Percentiles rank a stretch among this genome's conserved stretches.
These are phyloP conservation scores for Heliconius sara DNA, from an alignment of 2,888 invertebrate species.

Conservation along the genomic window DNA sequence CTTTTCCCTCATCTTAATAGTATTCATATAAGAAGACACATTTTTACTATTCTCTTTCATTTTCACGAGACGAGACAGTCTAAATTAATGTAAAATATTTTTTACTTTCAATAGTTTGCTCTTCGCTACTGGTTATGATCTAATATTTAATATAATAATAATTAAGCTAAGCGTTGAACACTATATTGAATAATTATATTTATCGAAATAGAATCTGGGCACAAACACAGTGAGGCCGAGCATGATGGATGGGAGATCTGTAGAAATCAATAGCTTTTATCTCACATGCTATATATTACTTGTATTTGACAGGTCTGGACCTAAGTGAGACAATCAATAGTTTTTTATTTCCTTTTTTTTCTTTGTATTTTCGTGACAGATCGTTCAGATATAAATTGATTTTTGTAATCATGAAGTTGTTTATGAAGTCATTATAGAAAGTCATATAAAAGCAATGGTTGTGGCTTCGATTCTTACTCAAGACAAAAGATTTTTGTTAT, in stretches of 20 bases:
- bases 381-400: neutral
- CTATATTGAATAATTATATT: neutral
- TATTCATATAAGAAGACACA: no score
- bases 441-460: neutral
- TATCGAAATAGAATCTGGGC: neutral
- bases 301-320: constrained; percentile 15
- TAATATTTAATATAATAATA: neutral
- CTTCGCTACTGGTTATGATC: neutral
- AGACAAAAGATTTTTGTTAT: no score
- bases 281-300: constrained; percentile 8
- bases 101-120: no score
- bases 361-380: neutral
- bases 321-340: constrained; percentile 17
- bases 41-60: no score
- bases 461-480: no score
- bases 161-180: neutral
- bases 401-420: neutral
- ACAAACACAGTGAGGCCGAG: constrained; percentile 12
- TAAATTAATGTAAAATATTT: no score
- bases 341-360: neutral
- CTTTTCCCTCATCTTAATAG: no score
- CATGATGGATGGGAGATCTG: constrained; percentile 1
- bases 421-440: neutral
- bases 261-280: constrained; percentile 25
- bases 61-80: no score